Base-by-base conservation (phyloP, 2,888 invertebrate genomes). In the Tipula vernalis region DNA sequence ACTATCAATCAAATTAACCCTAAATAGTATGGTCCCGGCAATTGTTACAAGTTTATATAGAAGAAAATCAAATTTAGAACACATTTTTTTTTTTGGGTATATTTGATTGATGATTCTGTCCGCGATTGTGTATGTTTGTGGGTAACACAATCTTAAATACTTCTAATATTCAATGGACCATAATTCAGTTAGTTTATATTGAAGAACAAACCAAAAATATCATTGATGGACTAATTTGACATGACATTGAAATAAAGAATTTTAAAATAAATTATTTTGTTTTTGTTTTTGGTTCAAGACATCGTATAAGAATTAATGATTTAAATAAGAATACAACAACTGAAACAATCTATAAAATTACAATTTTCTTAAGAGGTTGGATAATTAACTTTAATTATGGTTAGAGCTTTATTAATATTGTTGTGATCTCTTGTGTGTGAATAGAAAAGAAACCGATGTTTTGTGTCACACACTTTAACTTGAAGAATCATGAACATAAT, bases 211-310 rank as follows among this genome's bases (percentile, higher is more conserved):
- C n/a, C 6, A 51, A 13, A 51, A 51, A 51, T 51, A 71, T 71
- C 71, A 71, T 71, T 71, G 71, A 71, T 71, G 71, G 71, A 71
- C 71, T 71, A 71, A 71, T 71, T 71, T 71, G 71, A 71, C 71
- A 71, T 71, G 71, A 71, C 71, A 71, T 71, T 71, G 71, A 71
- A 71, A 71, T 71, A 71, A 71, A 71, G 13, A n/a, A 28, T 57
- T 57, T 71, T 71, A 44, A 44, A 44, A 8, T 39, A 44, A 44
- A 44, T 39, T 44, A 10, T 44, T 44, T 44, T 39, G 5, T 39
- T 39, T 39, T 39, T 39, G 6, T 39, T 39, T 71, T 71, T 71
- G 28, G 71, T 10, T n/a, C 12, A 28, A 71, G 2, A 18, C 28
- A 10, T 71, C 12, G 3, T 28, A 0, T 71, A 28, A 71, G 71